Percentiles rank a stretch among this genome's conserved stretches.
phyloP scores from a whole-genome alignment of 2,888 invertebrate genomes.

The Stenotaenia linearis region DNA sequence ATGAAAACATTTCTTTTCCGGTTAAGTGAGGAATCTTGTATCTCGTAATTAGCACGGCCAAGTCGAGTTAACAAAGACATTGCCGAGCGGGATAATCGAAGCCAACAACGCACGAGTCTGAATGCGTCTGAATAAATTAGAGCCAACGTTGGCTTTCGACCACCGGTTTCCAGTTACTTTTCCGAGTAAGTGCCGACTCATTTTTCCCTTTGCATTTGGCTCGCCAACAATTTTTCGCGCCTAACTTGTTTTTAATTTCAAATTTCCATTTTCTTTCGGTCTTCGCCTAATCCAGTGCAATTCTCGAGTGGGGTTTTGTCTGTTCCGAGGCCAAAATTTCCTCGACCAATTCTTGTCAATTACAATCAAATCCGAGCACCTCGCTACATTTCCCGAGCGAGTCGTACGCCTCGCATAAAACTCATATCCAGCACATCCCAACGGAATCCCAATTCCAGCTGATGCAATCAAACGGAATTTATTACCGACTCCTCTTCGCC shows the following conservation, averaged over 20 bases:
- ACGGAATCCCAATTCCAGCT: background rate
- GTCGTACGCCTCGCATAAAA: background rate
- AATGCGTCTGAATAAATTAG: background rate
- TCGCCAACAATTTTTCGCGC: no score
- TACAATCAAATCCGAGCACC: background rate
- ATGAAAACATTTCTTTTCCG: background rate
- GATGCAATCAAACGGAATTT: background rate
- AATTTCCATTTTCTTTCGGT: background rate
- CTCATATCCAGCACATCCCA: background rate
- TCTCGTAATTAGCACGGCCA: background rate
- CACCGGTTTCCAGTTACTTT: background rate
- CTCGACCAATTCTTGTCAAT: background rate
- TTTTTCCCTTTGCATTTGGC: background rate
- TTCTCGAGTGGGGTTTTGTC: background rate
- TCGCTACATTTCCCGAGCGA: background rate
- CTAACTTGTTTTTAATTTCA: background rate
- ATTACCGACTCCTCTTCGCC: background rate
- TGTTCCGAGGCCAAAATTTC: background rate
- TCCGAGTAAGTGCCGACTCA: background rate
- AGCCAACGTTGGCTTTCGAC: background rate
- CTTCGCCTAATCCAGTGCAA: background rate
- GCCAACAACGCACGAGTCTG: background rate
- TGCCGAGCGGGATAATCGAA: no score
- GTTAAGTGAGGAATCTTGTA: background rate
- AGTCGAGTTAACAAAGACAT: background rate